These are phyloP conservation scores for Ciconia maguari DNA, from an alignment of 2,113 vertebrate species.

Conservation along the genomic window DNA sequence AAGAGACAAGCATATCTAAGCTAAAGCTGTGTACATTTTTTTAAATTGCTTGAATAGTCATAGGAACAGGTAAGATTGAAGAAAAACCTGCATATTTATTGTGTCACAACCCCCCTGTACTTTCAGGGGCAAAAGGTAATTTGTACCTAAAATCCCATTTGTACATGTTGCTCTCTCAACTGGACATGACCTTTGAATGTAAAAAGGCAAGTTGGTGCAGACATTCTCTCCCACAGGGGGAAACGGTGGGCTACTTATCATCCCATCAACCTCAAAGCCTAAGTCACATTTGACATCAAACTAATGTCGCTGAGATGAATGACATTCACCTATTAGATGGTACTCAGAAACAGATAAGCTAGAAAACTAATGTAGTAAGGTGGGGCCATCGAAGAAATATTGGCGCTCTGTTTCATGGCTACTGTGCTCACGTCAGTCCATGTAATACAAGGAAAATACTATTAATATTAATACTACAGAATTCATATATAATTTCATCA, in stretches of 20 bases:
- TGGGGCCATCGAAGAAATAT: neutral
- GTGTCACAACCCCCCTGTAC: neutral
- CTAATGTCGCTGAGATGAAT: neutral
- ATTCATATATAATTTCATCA: neutral
- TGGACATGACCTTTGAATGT: conserved; percentile 52
- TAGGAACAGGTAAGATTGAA: neutral
- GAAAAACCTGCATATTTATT: conserved; percentile 17
- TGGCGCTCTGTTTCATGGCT: neutral
- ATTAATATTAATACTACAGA: neutral
- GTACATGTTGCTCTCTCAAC: conserved; percentile 23
- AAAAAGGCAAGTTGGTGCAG: conserved; percentile 28
- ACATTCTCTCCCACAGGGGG: conserved; percentile 25
- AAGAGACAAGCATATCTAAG: neutral
- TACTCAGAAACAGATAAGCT: neutral
- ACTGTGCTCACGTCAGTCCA: neutral
- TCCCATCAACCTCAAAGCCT: conserved; percentile 47
- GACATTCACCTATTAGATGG: neutral
- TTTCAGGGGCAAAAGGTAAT: conserved; percentile 25
- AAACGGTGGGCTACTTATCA: conserved; percentile 31
- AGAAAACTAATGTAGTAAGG: neutral
- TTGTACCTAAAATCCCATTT: conserved; percentile 43
- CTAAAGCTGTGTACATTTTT: neutral
- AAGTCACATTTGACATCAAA: conserved; percentile 49
- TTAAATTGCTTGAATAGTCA: neutral
- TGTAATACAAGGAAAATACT: neutral